Evolutionary conservation across 1,140 invertebrate genomes (phyloP), one percentile per base, ranked within the genome.

Genomic region (Drosophila orosa): DNA sequence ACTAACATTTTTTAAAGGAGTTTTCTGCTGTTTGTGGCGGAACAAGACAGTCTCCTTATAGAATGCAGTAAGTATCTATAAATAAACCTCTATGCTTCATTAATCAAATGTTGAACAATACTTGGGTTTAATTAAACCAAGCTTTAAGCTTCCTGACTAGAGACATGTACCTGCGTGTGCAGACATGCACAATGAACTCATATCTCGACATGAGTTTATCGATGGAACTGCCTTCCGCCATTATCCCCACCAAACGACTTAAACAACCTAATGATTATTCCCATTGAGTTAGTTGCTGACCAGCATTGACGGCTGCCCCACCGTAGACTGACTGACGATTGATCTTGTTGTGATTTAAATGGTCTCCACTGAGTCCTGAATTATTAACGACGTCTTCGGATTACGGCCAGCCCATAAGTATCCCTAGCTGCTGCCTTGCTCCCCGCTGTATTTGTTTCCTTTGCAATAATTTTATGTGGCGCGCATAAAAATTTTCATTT

Each of bases 301-400:
- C 10, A 3, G 31, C 17, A 19, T 48, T 35, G 17, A 15, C 19
- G 29, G 3, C 15, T 27, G 10, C 17, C 47, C 13, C 2, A 17
- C 13, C n/a, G 27, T 22, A 29, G 29, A 29, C 17, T 35, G 52
- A 40, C 65, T 68, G 58, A 73, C 74, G 68, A 82, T 74, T 82
- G 76, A 81, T 78, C 76, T 65, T 60, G 45, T 56, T 83, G 69
- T 67, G 80, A 83, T 83, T 83, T 83, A 78, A 83, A 78, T 78
- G 74, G 62, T 74, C 66, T 50, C 54, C 61, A 40, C 57, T 62
- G 74, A 63, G 73, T 58, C 55, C 71, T 68, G 74, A 82, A 82
- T 82, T 82, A 69, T 78, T 82, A 82, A 75, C 62, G 69, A 60
- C 54, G 67, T 57, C 33, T 39, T 44, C 24, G 40, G 45, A 63